These are phyloP conservation scores for Pocillopora grandis DNA, from an alignment of 92 coral and sea anemone species.

Conservation along the genomic window DNA sequence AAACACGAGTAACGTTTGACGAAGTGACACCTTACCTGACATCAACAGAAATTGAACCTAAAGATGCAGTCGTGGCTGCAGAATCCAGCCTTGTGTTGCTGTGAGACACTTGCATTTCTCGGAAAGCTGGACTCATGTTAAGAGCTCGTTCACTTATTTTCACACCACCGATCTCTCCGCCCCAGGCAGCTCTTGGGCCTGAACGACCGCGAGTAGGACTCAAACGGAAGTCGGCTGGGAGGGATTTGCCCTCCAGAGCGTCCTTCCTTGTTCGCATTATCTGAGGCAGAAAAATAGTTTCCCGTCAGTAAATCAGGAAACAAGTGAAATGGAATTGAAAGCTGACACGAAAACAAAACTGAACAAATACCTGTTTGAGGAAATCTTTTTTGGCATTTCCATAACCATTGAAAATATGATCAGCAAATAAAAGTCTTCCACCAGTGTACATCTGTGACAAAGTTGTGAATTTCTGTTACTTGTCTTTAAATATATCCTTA, in stretches of 20 bases:
- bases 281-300: constrained; percentile 35
- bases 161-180: constrained; percentile 96
- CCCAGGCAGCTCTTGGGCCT: constrained; percentile 98
- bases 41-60: constrained; percentile 58
- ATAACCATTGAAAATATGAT: constrained; percentile 96
- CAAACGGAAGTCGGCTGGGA: constrained; percentile 92
- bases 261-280: constrained; percentile 93
- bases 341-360: neutral
- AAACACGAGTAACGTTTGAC: neutral
- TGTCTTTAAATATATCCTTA: neutral
- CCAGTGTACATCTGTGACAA: constrained; percentile 87
- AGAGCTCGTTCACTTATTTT: constrained; percentile 52
- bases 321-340: neutral
- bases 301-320: neutral
- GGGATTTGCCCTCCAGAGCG: constrained; percentile 82
- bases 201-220: constrained; percentile 95
- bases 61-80: constrained; percentile 69
- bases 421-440: constrained; percentile 92
- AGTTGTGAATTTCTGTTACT: neutral
- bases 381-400: constrained; percentile 97
- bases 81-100: constrained; percentile 61
- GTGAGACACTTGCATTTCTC: constrained; percentile 34
- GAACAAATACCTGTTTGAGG: constrained; percentile 76
- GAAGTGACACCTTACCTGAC: constrained; percentile 39
- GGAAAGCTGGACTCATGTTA: constrained; percentile 18